Evolutionary conservation across 37 sponge, comb jelly and placozoan genomes (phyloP), one percentile per base, ranked within the genome.

Genomic region (Amphimedon queenslandica): DNA sequence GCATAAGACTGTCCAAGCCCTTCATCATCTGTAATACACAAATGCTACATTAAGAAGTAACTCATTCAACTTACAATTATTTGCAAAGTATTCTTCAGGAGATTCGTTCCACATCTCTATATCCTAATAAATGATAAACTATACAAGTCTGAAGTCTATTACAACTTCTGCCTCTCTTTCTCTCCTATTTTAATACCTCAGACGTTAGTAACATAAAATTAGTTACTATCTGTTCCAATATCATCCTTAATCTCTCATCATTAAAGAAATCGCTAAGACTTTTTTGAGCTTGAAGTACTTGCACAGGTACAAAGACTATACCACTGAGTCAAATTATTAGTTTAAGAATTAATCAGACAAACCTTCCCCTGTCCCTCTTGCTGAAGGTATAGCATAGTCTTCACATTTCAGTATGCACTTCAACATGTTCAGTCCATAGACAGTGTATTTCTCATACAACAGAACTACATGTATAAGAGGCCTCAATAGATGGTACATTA

Each of bases 11-110:
- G 63, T 29, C 77, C 84, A 18, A 40, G 66, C 53, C 70, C 69
- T 30, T 83, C 84, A 33, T 76, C 55, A 24, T 42, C 84, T 83
- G 29, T 1, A 51, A 3, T 41, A 55, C 4, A 27, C 33, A 25
- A 2, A 31, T 13, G 57, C 1, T 25, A 1, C 2, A 16, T 37
- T 31, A 28, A 4, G 21, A 66, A 6, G 67, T 21, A 33, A 34
- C 37, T 34, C 66, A 25, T 0, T 38, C 18, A 37, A 40, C 58
- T 47, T 11, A 11, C 37, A 36, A 5, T 4, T 23, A 42, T 35
- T 3, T 0, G n/a, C 74, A 83, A 79, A 67, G 70, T 82, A 88
- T n/a, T 88, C 90, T 32, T 89, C 90, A 2, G 90, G 73, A 40
- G 70, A 71, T 27, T 70, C 68, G 2, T 89, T 55, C 84, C 76